Evolutionary conservation across 2,797 vertebrate species (phyloP), one percentile per base, ranked within the genome.

Genomic region (Takifugu rubripes): DNA sequence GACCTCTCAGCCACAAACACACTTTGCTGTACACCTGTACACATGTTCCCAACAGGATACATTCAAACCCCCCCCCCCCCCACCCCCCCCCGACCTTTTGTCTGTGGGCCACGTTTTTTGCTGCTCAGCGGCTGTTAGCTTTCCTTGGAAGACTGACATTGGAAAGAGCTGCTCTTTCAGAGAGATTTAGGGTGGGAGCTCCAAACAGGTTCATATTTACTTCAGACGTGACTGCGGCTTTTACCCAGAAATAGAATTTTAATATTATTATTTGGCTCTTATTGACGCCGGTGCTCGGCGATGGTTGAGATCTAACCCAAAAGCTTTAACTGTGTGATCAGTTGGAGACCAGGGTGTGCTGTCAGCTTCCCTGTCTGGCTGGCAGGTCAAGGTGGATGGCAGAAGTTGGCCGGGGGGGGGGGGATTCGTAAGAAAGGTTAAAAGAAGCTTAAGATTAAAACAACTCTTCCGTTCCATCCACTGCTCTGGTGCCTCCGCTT

Each of bases 401-500:
- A 33, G 7, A 9, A 33, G 7, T 7, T 7, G 27, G 9, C 5
- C 11, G 33, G 8, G 9, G 33, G 9, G 5, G 29, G 29, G 33
- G 8, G 31, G 6, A 1, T 33, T 11, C 2, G 7, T 33, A 33
- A 33, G 8, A 33, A 33, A 33, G 33, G 33, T 33, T 33, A 33
- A 33, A 33, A 33, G 33, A 33, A 33, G 33, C 33, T 33, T 29
- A 4, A 29, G 4, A 4, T 7, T 33, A 10, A 33, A 33, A 48
- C 46, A 24, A 21, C n/a, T 48, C 21, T 48, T 48, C 25, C 3
- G 5, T 24, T 25, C 21, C 15, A 25, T 59, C 43, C 21, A 56
- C 48, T 26, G 51, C 24, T 25, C 59, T 72, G 64, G 59, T 27
- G 49, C 54, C 75, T 21, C 56, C 56, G 14, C 53, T 17, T 12